Evolutionary conservation across 2,888 invertebrate genomes (phyloP).

Genomic region (Metellina segmentata): DNA sequence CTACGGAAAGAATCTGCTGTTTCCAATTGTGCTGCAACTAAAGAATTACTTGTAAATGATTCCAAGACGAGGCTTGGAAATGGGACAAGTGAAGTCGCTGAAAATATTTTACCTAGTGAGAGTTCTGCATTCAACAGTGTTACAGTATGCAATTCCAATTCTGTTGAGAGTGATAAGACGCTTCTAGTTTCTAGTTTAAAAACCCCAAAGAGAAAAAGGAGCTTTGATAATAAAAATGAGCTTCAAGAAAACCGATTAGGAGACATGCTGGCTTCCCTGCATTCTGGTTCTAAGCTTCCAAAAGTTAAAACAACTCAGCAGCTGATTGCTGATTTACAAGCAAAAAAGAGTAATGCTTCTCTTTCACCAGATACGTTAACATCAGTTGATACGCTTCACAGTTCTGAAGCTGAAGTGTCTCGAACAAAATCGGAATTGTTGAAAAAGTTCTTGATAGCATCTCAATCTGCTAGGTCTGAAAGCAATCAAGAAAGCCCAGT

Average conservation of each 20-base stretch:
- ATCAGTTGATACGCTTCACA: constrained; percentile 57
- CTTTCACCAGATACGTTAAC: constrained; percentile 60
- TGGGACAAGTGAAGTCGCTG: constrained; percentile 71
- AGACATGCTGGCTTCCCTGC: constrained; percentile 66
- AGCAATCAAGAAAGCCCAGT: constrained; percentile 75
- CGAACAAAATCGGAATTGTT: constrained; percentile 81
- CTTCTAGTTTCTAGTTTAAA: constrained; percentile 44
- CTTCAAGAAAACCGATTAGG: constrained; percentile 60
- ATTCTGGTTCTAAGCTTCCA: constrained; percentile 81
- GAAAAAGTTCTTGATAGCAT: constrained; percentile 80
- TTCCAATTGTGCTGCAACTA: constrained; percentile 39
- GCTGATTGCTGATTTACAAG: constrained; percentile 87
- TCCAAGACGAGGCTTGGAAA: constrained; percentile 71
- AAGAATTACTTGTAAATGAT: constrained; percentile 47
- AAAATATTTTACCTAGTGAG: constrained; percentile 69
- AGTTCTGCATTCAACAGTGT: constrained; percentile 68
- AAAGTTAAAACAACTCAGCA: constrained; percentile 89
- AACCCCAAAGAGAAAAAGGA: constrained; percentile 74
- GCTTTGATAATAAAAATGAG: constrained; percentile 67
- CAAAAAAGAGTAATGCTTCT: constrained; percentile 80
- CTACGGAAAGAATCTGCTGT: constrained; percentile 82
- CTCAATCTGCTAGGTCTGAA: constrained; percentile 61
- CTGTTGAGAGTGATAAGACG: constrained; percentile 53
- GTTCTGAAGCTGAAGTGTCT: constrained; percentile 79
- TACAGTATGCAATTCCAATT: constrained; percentile 67